phyloP scores from a whole-genome alignment of 1,140 invertebrate genomes.

The Papilio aristodemus region DNA sequence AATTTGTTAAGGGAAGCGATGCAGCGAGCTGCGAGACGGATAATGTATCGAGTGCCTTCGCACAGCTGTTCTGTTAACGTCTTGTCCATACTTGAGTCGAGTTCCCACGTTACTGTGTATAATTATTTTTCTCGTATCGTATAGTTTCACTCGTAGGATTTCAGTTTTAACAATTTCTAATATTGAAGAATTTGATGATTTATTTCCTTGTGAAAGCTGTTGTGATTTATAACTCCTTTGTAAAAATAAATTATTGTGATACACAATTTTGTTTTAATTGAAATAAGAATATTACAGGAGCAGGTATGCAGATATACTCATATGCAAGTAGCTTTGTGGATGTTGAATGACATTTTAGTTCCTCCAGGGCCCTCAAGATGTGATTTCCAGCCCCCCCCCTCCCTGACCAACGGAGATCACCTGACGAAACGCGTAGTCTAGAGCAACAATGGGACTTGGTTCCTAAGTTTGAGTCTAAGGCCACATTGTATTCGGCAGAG shows the following conservation, averaged over 20 bases:
- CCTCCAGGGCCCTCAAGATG: too few species aligned
- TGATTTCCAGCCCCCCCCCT: too few species aligned
- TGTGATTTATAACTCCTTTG: conserved; percentile 77
- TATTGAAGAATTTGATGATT: conserved; percentile 58
- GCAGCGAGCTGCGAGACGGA: conserved; percentile 55
- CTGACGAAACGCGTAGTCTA: too few species aligned
- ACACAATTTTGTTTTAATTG: conserved; percentile 51
- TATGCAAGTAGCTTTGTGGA: too few species aligned
- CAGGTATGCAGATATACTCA: too few species aligned
- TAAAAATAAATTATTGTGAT: conserved; percentile 81
- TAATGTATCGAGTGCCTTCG: conserved; percentile 45
- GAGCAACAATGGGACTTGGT: too few species aligned
- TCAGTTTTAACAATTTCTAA: conserved; percentile 59
- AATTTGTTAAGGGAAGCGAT: conserved; percentile 52
- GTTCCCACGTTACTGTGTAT: conserved; percentile 49
- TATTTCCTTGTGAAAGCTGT: conserved; percentile 67
- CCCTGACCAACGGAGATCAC: too few species aligned
- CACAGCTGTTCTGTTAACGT: conserved; percentile 39
- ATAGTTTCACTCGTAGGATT: conserved; percentile 50
- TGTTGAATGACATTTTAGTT: too few species aligned
- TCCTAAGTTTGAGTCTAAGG: too few species aligned
- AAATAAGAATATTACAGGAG: too few species aligned
- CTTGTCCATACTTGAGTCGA: conserved; percentile 37
- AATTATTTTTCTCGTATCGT: conserved; percentile 51
- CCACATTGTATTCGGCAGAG: too few species aligned